Evolutionary conservation across 1,140 invertebrate genomes (phyloP), one percentile per base, ranked within the genome.

Genomic region (Drosophila cardini): DNA sequence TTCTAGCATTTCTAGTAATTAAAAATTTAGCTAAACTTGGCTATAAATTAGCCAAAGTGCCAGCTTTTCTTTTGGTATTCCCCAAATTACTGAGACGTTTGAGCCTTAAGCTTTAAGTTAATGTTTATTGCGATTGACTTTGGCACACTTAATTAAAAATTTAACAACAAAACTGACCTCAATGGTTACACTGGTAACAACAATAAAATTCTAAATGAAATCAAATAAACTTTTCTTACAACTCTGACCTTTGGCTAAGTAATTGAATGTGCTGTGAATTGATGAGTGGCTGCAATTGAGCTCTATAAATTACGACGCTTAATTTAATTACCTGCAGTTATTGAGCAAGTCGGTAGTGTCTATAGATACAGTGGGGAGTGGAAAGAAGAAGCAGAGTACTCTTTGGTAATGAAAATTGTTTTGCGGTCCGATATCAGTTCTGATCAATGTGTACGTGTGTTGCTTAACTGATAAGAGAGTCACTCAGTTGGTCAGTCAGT

Each of bases 181-280:
- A 57, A 63, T 71, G n/a, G n/a, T n/a, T 63, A 58, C 36, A 71
- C 62, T 38, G 21, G 64, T 21, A 40, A 26, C 21, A 26, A 26
- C 48, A 69, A 61, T 69, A 61, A 61, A 73, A 55, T 53, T 53
- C 55, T 61, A 68, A 61, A 74, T 50, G 18, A 75, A 84, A 83
- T 72, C 72, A 80, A 72, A 80, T 63, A 82, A 65, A 58, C 53
- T 60, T 16, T 34, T 32, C 38, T 4, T 26, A 5, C 4, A 26
- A 26, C 21, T 13, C 56, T 83, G 83, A 83, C 83, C 83, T 85
- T 48, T 78, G 46, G 43, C 48, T 21, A 56, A 68, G 65, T 77
- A 86, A 80, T 87, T 78, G 84, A 87, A 89, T 50, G 84, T 67
- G 48, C 68, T 32, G 57, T 56, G 84, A 87, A 89, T 87, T 79